phyloP scores from a whole-genome alignment of 2,888 invertebrate species.

The Cylindroiulus punctatus region DNA sequence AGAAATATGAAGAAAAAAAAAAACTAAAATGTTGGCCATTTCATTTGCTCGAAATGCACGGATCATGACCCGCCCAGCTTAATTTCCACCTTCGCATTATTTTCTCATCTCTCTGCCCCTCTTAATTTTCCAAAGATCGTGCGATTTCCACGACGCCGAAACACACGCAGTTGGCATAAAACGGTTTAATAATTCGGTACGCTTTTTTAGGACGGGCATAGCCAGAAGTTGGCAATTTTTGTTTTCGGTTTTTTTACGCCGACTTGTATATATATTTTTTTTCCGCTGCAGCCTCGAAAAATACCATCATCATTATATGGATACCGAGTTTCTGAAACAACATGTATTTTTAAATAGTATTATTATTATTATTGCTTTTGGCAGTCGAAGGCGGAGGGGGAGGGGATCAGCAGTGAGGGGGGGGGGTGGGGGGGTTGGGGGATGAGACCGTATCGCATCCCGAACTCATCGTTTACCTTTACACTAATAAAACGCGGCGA shows the following conservation, averaged over 20 bases:
- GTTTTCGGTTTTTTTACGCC: neutral
- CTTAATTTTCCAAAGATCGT: neutral
- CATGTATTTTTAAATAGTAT: conserved; percentile 38
- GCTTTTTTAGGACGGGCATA: neutral
- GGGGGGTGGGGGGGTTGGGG: neutral
- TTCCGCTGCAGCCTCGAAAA: neutral
- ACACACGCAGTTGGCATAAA: neutral
- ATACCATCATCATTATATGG: conserved; percentile 23
- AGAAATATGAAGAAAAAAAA: neutral
- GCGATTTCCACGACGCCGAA: neutral
- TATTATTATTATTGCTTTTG: conserved; percentile 38
- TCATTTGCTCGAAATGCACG: neutral
- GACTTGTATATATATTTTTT: neutral
- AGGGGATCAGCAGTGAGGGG: neutral
- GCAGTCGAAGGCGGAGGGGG: neutral
- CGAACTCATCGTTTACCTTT: neutral
- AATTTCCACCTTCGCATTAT: neutral
- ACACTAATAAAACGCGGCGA: neutral
- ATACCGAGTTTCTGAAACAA: conserved; percentile 33
- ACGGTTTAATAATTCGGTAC: conserved; percentile 9
- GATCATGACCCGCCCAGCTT: neutral
- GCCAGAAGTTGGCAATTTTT: conserved; percentile 7
- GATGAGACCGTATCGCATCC: neutral
- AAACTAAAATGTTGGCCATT: neutral
- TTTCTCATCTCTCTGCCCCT: neutral